These are phyloP conservation scores for Choreutis nemorana DNA, from an alignment of 2,888 invertebrate species.

Conservation along the genomic window DNA sequence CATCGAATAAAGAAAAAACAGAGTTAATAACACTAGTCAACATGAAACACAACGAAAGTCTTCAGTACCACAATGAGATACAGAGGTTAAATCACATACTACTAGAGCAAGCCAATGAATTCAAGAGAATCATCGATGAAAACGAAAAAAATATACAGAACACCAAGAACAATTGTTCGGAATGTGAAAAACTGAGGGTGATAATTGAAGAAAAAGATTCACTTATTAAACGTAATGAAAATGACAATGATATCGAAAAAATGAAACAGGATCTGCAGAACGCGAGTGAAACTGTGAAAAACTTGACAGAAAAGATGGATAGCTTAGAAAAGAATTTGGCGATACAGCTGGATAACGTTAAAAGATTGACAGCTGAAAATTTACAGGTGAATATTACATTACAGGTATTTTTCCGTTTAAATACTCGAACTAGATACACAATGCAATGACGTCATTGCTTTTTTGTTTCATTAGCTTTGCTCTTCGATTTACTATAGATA, in stretches of 20 bases:
- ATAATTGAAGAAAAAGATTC: slow-evolving; percentile 46
- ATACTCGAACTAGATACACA: too few relatives aligned
- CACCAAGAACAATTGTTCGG: slow-evolving; percentile 21
- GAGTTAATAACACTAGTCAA: slow-evolving; percentile 77
- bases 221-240: slow-evolving; percentile 35
- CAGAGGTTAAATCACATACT: slow-evolving; percentile 75
- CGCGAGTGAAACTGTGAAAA: slow-evolving; percentile 63
- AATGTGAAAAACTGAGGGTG: slow-evolving; percentile 31
- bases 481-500: too few relatives aligned
- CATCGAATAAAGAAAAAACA: slow-evolving; percentile 63
- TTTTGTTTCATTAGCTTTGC: too few relatives aligned
- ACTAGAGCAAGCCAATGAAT: slow-evolving; percentile 55
- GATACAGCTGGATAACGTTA: slow-evolving; percentile 72
- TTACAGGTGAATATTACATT: slow-evolving; percentile 30
- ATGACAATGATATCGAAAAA: slow-evolving; percentile 26
- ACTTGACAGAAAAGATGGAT: slow-evolving; percentile 73
- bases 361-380: slow-evolving; percentile 70
- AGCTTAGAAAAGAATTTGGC: slow-evolving; percentile 72
- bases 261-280: slow-evolving; percentile 56
- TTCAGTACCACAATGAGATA: slow-evolving; percentile 86
- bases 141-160: slow-evolving; percentile 27
- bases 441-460: too few relatives aligned
- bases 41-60: slow-evolving; percentile 84
- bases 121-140: slow-evolving; percentile 34
- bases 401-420: too few relatives aligned